Evolutionary conservation across 2,797 vertebrate genomes (phyloP), one percentile per base, ranked within the genome.

Genomic region (Poeciliopsis presidionis): DNA sequence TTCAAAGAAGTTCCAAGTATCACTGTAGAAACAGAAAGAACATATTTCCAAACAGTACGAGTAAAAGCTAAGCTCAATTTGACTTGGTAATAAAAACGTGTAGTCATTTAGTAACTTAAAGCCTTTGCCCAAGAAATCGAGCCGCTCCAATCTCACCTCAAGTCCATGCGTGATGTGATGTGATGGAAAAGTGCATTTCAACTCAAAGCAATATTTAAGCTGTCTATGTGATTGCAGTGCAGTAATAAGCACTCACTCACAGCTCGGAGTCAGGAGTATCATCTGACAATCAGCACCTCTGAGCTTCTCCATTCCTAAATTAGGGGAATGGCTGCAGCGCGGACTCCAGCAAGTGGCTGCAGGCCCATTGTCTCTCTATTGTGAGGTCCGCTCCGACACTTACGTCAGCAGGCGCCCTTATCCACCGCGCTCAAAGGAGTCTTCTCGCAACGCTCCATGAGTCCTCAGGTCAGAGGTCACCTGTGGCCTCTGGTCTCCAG

Each of bases 401-500:
- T 87, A 73, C 88, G 84, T 93, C 91, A 92, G 49, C 79, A 13
- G 25, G 46, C 83, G 76, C 81, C 86, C 81, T 77, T 70, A 80
- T 84, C 86, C 92, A 78, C 72, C 81, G 41, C 79, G 65, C 74
- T 91, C 83, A 89, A 90, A 91, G 80, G 81, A 76, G 77, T 78
- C 85, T 59, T 87, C 82, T 85, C 75, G 87, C 81, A 87, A 88
- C 51, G 67, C 84, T 86, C 82, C 81, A 46, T 74, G 85, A 87
- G 87, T 90, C 87, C 82, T 79, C 47, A 84, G 92, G 93, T 95
- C 94, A 95, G 87, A 91, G 95, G 94, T 95, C 94, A 90, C 84
- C 88, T 88, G 89, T 87, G 94, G 93, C 94, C 95, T 92, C 95
- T 85, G 90, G 96, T 96, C 90, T 92, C 95, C 95, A 95, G 3